phyloP scores from a whole-genome alignment of 2,113 vertebrate species.

The Sinocyclocheilus anophthalmus region DNA sequence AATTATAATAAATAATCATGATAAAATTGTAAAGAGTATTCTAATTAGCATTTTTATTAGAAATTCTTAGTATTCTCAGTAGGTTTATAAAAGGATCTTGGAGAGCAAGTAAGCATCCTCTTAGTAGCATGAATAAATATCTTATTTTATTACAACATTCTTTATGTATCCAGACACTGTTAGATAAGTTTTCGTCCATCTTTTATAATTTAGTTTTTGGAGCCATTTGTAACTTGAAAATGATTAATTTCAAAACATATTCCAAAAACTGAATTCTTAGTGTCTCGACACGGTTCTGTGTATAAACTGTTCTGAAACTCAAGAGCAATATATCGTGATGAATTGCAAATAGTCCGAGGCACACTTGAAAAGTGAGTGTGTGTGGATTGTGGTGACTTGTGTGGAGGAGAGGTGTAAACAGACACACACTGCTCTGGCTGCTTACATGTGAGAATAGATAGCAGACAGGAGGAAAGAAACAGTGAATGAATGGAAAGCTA shows the following conservation, averaged over 20 bases:
- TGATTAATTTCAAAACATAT: not conserved
- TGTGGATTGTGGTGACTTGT: not conserved
- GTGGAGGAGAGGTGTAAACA: constrained; percentile 25
- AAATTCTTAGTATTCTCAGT: not conserved
- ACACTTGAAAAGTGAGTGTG: not conserved
- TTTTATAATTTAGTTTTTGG: not conserved
- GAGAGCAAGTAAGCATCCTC: not conserved
- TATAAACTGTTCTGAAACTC: constrained; percentile 24
- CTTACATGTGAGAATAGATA: constrained; percentile 11
- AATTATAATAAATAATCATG: not conserved
- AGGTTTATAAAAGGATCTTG: not conserved
- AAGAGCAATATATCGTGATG: constrained; percentile 21
- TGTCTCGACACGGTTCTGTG: not conserved
- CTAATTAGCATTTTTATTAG: not conserved
- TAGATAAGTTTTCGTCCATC: not conserved
- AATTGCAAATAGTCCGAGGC: constrained; percentile 23
- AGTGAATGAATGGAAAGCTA: constrained; percentile 2
- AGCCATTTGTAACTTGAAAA: not conserved
- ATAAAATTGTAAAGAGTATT: not conserved
- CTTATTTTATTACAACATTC: not conserved
- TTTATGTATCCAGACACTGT: not conserved
- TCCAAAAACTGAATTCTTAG: not conserved
- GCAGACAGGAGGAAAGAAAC: not conserved
- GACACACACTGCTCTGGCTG: constrained; percentile 26
- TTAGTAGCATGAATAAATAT: not conserved